Conservation (phyloP, 2,888 invertebrate genomes). For the Spilarctia lutea region DNA sequence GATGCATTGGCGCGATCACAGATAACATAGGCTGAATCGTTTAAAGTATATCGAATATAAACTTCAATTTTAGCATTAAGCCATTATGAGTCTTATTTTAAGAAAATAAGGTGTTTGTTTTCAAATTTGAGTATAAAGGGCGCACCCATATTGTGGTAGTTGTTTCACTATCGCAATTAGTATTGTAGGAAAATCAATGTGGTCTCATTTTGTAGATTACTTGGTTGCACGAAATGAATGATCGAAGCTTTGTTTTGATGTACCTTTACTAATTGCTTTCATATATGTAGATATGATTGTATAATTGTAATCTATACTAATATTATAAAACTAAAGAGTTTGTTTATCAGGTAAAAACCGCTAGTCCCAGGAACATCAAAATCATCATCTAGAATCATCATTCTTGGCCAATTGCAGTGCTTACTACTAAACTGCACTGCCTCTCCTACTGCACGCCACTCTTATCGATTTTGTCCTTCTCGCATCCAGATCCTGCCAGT, state of each 20-base stretch:
- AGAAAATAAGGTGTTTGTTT: constrained; percentile 30
- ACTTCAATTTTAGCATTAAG: constrained; percentile 21
- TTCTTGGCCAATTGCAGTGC: too few species aligned
- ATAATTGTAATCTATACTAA: not conserved
- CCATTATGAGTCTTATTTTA: constrained; percentile 44
- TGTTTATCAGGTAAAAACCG: too few species aligned
- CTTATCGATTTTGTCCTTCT: too few species aligned
- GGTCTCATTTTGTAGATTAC: constrained; percentile 79
- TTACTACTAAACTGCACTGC: too few species aligned
- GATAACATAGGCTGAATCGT: constrained; percentile 68
- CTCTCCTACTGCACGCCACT: too few species aligned
- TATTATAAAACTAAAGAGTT: too few species aligned
- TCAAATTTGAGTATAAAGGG: constrained; percentile 4
- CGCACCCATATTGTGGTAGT: constrained; percentile 32
- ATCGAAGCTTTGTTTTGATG: constrained; percentile 64
- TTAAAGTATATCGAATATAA: constrained; percentile 52
- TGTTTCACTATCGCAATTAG: constrained; percentile 75
- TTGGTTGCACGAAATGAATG: constrained; percentile 73
- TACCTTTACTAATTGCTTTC: constrained; percentile 57
- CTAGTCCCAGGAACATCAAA: too few species aligned
- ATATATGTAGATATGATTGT: constrained; percentile 19
- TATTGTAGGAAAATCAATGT: constrained; percentile 81
- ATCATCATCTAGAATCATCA: too few species aligned
- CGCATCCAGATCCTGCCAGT: too few species aligned
- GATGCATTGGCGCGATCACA: constrained; percentile 79